A percentile compares a stretch with the other conserved stretches of the same genome.
Conservation (phyloP, 2,797 vertebrate species). For the Numenius phaeopus region DNA sequence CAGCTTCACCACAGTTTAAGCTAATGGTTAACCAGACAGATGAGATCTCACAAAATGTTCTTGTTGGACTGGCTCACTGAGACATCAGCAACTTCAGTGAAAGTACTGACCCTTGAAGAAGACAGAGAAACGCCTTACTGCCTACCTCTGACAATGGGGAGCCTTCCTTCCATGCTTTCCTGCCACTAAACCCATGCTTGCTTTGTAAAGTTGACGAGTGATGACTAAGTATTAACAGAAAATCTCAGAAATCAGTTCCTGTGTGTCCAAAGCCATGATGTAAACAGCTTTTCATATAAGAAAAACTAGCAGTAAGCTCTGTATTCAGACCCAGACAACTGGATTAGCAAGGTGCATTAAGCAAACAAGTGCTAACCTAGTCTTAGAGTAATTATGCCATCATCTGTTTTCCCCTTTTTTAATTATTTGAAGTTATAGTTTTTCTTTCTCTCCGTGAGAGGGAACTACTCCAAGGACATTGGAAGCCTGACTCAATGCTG, state of each 20-base stretch:
- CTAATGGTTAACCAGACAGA: slow-evolving; percentile 43
- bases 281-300: background rate
- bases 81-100: background rate
- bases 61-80: background rate
- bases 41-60: slow-evolving; percentile 35
- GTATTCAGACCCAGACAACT: background rate
- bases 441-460: background rate
- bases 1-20: slow-evolving; percentile 18
- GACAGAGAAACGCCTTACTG: background rate
- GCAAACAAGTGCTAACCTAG: background rate
- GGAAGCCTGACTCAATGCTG: background rate
- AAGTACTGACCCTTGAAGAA: slow-evolving; percentile 14
- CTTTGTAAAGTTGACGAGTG: background rate
- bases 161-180: background rate
- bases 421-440: background rate
- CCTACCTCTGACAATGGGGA: background rate
- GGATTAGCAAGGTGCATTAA: background rate
- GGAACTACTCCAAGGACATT: background rate
- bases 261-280: background rate
- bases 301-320: background rate
- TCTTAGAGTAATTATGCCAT: background rate
- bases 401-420: background rate
- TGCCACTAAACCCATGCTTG: background rate
- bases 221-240: background rate
- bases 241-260: background rate